Conservation (phyloP, 2,888 invertebrate species). For the Thymelicus sylvestris region DNA sequence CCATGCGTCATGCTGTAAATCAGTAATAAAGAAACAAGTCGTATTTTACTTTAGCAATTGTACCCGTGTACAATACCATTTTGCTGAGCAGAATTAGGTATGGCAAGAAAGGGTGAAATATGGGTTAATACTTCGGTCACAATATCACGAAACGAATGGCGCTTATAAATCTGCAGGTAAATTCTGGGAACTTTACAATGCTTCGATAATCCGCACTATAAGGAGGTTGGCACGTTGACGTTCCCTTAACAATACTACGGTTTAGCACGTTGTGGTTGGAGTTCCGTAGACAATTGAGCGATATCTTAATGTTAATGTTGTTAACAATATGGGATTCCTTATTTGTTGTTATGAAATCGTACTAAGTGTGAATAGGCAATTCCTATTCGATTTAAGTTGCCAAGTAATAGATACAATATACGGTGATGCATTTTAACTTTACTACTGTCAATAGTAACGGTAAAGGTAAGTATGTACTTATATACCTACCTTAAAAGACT, state of each 20-base stretch:
- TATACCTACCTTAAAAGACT: too few species aligned
- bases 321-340: too few species aligned
- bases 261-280: slow-evolving; percentile 66
- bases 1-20: slow-evolving; percentile 1
- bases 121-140: slow-evolving; percentile 35
- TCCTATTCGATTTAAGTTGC: too few species aligned
- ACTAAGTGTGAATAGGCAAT: too few species aligned
- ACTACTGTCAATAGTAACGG: too few species aligned
- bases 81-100: slow-evolving; percentile 25
- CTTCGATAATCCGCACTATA: slow-evolving; percentile 67
- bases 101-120: slow-evolving; percentile 32
- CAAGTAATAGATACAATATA: too few species aligned
- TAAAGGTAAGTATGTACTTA: too few species aligned
- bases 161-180: slow-evolving; percentile 47
- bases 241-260: slow-evolving; percentile 65
- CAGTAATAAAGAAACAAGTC: slow-evolving; percentile 3
- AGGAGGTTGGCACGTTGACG: slow-evolving; percentile 66
- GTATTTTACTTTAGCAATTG: slow-evolving; percentile 16
- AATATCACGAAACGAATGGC: slow-evolving; percentile 45
- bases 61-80: slow-evolving; percentile 9
- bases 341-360: too few species aligned
- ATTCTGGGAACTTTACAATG: slow-evolving; percentile 68
- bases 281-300: slow-evolving; percentile 1
- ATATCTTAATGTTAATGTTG: too few species aligned
- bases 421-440: too few species aligned